Evolutionary conservation across 2,113 vertebrate species (phyloP).

Genomic region (Nycticorax nycticorax): DNA sequence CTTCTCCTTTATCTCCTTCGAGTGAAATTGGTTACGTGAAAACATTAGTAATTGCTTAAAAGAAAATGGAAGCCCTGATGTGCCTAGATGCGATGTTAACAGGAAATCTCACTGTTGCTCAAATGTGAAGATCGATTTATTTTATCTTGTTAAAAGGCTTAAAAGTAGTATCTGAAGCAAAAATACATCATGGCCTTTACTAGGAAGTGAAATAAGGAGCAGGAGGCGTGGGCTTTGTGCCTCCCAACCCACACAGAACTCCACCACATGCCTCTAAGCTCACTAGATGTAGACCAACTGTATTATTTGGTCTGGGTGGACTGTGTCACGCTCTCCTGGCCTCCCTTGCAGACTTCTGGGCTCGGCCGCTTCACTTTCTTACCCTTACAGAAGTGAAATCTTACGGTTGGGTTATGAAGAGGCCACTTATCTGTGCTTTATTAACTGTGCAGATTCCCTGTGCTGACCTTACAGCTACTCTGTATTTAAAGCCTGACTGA

Average conservation of each 20-base stretch:
- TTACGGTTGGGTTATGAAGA: fast-evolving
- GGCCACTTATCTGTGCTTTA: neutral
- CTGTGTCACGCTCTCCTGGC: fast-evolving
- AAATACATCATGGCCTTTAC: neutral
- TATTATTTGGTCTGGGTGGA: neutral
- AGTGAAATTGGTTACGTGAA: neutral
- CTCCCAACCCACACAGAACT: neutral
- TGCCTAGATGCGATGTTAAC: neutral
- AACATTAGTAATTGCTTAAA: neutral
- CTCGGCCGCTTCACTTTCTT: neutral
- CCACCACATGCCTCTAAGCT: fast-evolving
- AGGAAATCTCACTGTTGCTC: neutral
- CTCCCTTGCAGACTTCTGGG: neutral
- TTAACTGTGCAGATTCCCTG: neutral
- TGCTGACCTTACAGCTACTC: neutral
- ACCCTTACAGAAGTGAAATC: neutral
- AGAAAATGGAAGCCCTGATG: neutral
- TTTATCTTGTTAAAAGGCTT: neutral
- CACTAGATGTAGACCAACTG: too few species aligned
- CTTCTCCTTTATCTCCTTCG: neutral
- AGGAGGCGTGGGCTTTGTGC: neutral
- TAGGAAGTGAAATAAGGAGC: neutral
- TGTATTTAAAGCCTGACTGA: neutral
- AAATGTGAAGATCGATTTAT: neutral
- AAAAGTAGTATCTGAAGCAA: neutral